Evolutionary conservation across 2,888 invertebrate species (phyloP).

Genomic region (Anagyrus pseudococci): DNA sequence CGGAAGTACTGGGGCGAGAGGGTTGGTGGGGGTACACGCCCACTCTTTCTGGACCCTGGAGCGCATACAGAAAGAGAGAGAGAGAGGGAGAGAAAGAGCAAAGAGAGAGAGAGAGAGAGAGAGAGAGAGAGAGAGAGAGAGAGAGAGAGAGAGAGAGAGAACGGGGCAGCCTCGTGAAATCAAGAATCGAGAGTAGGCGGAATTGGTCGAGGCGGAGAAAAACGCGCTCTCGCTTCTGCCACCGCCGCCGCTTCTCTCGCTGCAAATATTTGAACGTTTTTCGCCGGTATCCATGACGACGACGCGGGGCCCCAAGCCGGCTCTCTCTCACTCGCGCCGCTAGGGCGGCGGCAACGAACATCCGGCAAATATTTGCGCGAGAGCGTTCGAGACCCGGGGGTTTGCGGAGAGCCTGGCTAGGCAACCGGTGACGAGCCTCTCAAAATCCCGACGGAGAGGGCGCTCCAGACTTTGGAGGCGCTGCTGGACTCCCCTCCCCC

Average conservation of each 20-base stretch:
- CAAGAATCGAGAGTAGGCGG: slow-evolving; percentile 40
- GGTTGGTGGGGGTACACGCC: too few relatives aligned
- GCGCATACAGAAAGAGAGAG: slow-evolving; percentile 12
- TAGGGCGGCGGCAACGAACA: slow-evolving; percentile 31
- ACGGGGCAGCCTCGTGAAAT: slow-evolving; percentile 23
- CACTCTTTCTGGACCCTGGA: too few relatives aligned
- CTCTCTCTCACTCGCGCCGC: not conserved
- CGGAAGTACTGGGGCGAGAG: slow-evolving; percentile 22
- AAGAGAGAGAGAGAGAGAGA: not conserved
- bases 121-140: not conserved
- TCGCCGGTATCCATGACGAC: slow-evolving; percentile 54
- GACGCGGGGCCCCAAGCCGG: slow-evolving; percentile 38
- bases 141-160: not conserved
- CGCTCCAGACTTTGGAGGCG: not conserved
- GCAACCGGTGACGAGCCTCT: slow-evolving; percentile 31
- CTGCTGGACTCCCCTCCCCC: too few relatives aligned
- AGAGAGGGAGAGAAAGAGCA: slow-evolving; percentile 8
- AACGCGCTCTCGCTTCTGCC: slow-evolving; percentile 13
- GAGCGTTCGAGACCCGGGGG: slow-evolving; percentile 22
- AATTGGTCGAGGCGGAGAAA: slow-evolving; percentile 38
- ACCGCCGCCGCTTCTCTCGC: slow-evolving; percentile 31
- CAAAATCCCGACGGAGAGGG: slow-evolving; percentile 29
- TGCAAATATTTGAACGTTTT: slow-evolving; percentile 49
- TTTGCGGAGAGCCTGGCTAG: slow-evolving; percentile 35
- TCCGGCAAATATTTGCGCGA: slow-evolving; percentile 42